phyloP scores from a whole-genome alignment of 2,113 vertebrate genomes.

The Columba janthina region DNA sequence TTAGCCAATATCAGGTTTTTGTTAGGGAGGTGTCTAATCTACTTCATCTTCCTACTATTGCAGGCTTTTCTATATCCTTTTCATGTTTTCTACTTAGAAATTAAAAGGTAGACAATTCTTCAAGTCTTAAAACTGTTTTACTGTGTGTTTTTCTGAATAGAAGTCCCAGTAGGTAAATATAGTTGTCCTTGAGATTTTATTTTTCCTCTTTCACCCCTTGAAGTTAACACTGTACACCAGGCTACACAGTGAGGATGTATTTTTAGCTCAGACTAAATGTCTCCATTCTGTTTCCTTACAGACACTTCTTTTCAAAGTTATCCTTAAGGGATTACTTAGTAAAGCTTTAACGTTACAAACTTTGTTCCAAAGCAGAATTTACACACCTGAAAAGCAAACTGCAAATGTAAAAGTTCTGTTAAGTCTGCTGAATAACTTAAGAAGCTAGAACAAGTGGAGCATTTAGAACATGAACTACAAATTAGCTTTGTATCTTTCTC shows the following conservation, averaged over 20 bases:
- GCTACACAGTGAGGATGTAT: background rate
- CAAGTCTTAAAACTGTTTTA: background rate
- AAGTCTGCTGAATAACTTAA: background rate
- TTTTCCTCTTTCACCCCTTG: background rate
- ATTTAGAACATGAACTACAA: background rate
- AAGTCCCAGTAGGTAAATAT: background rate
- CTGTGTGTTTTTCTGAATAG: background rate
- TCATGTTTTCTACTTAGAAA: background rate
- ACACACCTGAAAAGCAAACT: constrained; percentile 22
- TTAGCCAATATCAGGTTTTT: background rate
- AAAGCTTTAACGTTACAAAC: background rate
- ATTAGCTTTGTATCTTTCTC: background rate
- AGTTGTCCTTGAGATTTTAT: background rate
- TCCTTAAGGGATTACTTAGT: constrained; percentile 22
- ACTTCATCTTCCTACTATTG: background rate
- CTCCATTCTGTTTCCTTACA: background rate
- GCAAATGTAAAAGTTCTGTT: constrained; percentile 29
- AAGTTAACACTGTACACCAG: background rate
- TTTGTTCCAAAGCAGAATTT: constrained; percentile 29
- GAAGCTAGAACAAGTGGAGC: background rate
- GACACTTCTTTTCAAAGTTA: background rate
- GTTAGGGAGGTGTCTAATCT: background rate
- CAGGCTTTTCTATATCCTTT: background rate
- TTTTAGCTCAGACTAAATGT: constrained; percentile 31
- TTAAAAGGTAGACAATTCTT: background rate